Evolutionary conservation across 2,888 invertebrate genomes (phyloP).

Genomic region (Capitulum mitella): DNA sequence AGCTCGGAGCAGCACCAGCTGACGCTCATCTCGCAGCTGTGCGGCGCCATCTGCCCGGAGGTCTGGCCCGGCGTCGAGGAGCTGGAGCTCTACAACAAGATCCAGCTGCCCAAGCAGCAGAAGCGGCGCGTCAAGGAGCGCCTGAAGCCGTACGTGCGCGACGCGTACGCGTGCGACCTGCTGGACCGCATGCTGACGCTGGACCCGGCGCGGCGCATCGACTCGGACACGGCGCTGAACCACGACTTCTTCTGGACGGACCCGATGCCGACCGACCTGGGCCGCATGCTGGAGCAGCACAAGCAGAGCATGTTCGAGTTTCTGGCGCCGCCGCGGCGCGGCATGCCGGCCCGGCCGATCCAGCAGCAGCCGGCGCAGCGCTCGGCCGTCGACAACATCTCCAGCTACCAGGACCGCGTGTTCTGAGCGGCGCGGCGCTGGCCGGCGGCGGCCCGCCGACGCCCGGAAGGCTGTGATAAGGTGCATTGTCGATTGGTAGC

Average conservation of each 20-base stretch:
- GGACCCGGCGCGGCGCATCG: slow-evolving; percentile 79
- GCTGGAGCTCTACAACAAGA: slow-evolving; percentile 76
- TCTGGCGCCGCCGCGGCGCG: slow-evolving; percentile 65
- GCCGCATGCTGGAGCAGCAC: slow-evolving; percentile 84
- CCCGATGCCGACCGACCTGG: slow-evolving; percentile 87
- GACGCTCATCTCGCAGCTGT: slow-evolving; percentile 86
- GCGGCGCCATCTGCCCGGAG: slow-evolving; percentile 88
- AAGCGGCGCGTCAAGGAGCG: slow-evolving; percentile 68
- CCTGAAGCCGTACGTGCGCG: slow-evolving; percentile 80
- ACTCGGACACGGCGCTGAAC: slow-evolving; percentile 87
- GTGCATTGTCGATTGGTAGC: too few species aligned
- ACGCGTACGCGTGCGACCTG: slow-evolving; percentile 84
- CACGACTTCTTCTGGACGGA: slow-evolving; percentile 99
- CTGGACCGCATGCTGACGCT: slow-evolving; percentile 83
- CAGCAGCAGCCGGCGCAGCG: not conserved
- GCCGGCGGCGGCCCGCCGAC: too few species aligned
- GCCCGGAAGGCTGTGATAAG: too few species aligned
- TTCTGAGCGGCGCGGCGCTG: too few species aligned
- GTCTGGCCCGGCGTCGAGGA: slow-evolving; percentile 90
- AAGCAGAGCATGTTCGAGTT: slow-evolving; percentile 93
- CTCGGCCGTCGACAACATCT: slow-evolving; percentile 7
- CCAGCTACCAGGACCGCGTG: slow-evolving; percentile 24
- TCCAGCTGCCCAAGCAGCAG: slow-evolving; percentile 79
- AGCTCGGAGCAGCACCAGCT: slow-evolving; percentile 94
- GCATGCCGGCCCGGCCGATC: slow-evolving; percentile 27